A percentile compares a stretch with the other conserved stretches of the same genome.
Conservation (phyloP, 2,888 invertebrate species). For the Ophion ellenae region DNA sequence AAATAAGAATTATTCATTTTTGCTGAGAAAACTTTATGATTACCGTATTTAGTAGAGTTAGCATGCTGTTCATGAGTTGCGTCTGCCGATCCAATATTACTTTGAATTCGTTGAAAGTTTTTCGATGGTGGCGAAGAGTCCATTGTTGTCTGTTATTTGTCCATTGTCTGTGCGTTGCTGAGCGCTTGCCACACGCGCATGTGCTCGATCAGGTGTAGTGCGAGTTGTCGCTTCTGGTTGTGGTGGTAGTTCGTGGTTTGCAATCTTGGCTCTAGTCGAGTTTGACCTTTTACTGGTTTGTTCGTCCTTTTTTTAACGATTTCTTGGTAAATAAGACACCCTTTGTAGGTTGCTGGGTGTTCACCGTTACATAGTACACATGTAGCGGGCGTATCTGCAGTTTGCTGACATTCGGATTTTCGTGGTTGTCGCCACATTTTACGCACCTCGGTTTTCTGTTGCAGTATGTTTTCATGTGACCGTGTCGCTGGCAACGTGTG, state of each 20-base stretch:
- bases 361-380: conserved; percentile 29
- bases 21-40: conserved; percentile 26
- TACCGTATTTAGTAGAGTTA: conserved; percentile 37
- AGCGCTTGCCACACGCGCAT: conserved; percentile 18
- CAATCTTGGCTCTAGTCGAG: not conserved
- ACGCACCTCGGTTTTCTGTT: conserved; percentile 32
- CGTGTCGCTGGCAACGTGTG: conserved; percentile 42
- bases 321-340: conserved; percentile 27
- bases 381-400: conserved; percentile 20
- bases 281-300: not conserved
- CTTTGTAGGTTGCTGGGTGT: conserved; percentile 37
- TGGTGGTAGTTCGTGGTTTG: not conserved
- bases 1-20: conserved; percentile 27
- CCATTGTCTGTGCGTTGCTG: conserved; percentile 3
- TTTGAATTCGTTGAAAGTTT: conserved; percentile 38
- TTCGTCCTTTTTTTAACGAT: conserved; percentile 22
- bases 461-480: conserved; percentile 43
- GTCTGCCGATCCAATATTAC: conserved; percentile 35
- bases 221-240: not conserved
- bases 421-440: conserved; percentile 64
- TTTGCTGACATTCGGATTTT: conserved; percentile 43
- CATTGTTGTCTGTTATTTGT: conserved; percentile 21
- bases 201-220: conserved; percentile 6
- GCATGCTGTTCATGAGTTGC: conserved; percentile 38
- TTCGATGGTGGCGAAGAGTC: conserved; percentile 5